These are phyloP conservation scores for Hemithea aestivaria DNA, from an alignment of 2,888 invertebrate genomes.

Conservation along the genomic window DNA sequence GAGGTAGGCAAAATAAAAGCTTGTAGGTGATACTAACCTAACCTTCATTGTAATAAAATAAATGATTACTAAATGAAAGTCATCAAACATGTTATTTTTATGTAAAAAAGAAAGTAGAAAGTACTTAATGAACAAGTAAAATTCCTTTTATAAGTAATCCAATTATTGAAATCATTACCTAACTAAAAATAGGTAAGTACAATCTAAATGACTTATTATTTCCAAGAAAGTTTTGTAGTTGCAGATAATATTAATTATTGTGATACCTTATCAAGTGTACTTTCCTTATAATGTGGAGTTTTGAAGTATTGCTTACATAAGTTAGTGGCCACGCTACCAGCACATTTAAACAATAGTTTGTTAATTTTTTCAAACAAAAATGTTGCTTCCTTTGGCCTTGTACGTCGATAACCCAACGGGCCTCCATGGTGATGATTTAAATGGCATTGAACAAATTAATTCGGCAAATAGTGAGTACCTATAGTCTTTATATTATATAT, in stretches of 20 bases:
- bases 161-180: too few relatives aligned
- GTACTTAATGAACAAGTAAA: too few relatives aligned
- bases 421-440: constrained; percentile 5
- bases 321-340: not conserved
- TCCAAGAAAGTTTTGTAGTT: constrained; percentile 10
- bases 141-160: too few relatives aligned
- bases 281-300: constrained; percentile 1
- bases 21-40: too few relatives aligned
- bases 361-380: constrained; percentile 9
- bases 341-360: too few relatives aligned
- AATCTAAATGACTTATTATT: constrained; percentile 1
- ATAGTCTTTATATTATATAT: not conserved
- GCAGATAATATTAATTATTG: constrained; percentile 3
- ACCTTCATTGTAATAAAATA: too few relatives aligned
- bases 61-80: too few relatives aligned
- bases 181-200: too few relatives aligned
- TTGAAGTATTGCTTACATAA: constrained; percentile 6
- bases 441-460: not conserved
- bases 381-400: constrained; percentile 10
- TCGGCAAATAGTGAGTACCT: constrained; percentile 10
- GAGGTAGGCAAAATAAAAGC: too few relatives aligned
- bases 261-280: constrained; percentile 16
- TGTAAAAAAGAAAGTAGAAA: too few relatives aligned
- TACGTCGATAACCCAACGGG: constrained; percentile 6
- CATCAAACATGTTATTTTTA: too few relatives aligned